These are phyloP conservation scores for Crenuchus spilurus DNA, from an alignment of 2,797 vertebrate species.

Conservation along the genomic window DNA sequence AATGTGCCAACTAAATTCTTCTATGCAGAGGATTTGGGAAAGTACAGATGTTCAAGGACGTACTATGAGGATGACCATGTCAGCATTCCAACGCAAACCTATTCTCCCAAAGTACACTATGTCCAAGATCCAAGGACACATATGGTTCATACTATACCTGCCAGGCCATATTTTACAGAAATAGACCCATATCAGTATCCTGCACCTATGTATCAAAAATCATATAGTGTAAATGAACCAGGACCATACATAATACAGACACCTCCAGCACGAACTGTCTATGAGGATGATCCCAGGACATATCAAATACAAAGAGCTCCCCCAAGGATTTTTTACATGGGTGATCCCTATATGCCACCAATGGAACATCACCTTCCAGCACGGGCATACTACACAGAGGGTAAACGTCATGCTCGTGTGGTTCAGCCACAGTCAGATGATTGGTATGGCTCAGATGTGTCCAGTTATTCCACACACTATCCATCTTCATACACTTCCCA, in stretches of 20 bases:
- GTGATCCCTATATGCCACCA: conserved; percentile 78
- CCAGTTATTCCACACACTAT: conserved; percentile 79
- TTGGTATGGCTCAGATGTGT: conserved; percentile 86
- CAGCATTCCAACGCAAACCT: conserved; percentile 73
- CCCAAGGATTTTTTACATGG: conserved; percentile 79
- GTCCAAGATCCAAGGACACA: conserved; percentile 81
- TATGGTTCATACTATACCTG: conserved; percentile 72
- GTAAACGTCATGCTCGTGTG: conserved; percentile 81
- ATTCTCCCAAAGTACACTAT: conserved; percentile 78
- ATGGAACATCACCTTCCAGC: conserved; percentile 81
- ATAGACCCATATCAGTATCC: conserved; percentile 73
- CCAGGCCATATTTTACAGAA: conserved; percentile 81
- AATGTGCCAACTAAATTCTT: conserved; percentile 88
- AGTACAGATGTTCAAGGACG: conserved; percentile 76
- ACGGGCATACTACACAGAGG: conserved; percentile 85
- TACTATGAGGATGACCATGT: conserved; percentile 79
- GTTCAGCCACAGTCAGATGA: conserved; percentile 82
- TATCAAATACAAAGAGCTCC: conserved; percentile 82
- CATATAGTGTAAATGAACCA: conserved; percentile 79
- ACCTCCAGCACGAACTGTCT: conserved; percentile 84
- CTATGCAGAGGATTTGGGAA: conserved; percentile 86
- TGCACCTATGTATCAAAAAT: conserved; percentile 73
- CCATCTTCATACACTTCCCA: conserved; percentile 78
- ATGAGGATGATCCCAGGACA: conserved; percentile 82
- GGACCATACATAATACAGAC: conserved; percentile 89